These are phyloP conservation scores for Spea hammondii DNA, from an alignment of 2,797 vertebrate genomes.

Conservation along the genomic window DNA sequence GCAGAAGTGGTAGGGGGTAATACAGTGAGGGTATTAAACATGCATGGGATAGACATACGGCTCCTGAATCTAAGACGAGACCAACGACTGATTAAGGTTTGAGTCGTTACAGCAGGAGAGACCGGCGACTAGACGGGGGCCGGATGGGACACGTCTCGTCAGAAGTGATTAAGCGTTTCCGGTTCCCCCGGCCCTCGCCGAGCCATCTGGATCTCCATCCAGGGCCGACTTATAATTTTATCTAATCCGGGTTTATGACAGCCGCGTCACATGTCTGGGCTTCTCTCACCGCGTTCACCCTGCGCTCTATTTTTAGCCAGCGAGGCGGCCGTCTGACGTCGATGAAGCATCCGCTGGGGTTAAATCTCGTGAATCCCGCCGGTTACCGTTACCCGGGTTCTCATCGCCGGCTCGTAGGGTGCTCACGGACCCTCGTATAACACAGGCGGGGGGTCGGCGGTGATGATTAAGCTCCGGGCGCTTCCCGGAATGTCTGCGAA, in stretches of 20 bases:
- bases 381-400: neutral
- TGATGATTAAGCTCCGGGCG: too few species aligned
- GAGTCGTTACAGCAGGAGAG: too few species aligned
- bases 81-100: too few species aligned
- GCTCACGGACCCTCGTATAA: too few species aligned
- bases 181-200: slow-evolving; percentile 20
- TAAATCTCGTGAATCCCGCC: neutral
- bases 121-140: too few species aligned
- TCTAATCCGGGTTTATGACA: slow-evolving; percentile 38
- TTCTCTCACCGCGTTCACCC: slow-evolving; percentile 30
- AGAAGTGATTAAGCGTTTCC: slow-evolving; percentile 24
- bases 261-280: slow-evolving; percentile 38
- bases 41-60: too few species aligned
- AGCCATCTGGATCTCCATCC: slow-evolving; percentile 40
- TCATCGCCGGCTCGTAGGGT: too few species aligned
- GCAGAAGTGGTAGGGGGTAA: too few species aligned
- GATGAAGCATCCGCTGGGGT: neutral
- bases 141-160: neutral
- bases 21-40: too few species aligned
- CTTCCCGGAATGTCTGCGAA: too few species aligned
- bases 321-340: slow-evolving; percentile 8
- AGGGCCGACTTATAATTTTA: slow-evolving; percentile 33
- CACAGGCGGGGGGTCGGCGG: too few species aligned
- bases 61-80: too few species aligned
- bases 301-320: slow-evolving; percentile 35